Percentiles rank a stretch among this genome's conserved stretches.
phyloP scores from a whole-genome alignment of 2,797 vertebrate genomes.

The Poecilia picta region DNA sequence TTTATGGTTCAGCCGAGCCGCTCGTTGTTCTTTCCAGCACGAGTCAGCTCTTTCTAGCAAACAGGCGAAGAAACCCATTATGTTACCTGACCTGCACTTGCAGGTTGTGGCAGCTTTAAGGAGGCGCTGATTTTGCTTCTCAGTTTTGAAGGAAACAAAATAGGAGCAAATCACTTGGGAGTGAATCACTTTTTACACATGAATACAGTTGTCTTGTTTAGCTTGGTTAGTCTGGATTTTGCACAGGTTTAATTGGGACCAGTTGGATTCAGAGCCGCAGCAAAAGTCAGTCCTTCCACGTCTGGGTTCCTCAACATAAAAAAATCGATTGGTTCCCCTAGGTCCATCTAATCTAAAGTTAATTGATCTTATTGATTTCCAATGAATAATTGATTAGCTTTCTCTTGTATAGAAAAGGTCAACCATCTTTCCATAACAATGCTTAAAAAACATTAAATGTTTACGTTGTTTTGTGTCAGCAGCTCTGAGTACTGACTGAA shows the following conservation, averaged over 20 bases:
- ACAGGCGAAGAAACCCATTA: conserved; percentile 7
- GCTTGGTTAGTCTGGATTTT: not conserved
- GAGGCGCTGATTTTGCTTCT: not conserved
- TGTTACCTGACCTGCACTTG: conserved; percentile 7
- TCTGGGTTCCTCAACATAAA: not conserved
- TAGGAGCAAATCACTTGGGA: not conserved
- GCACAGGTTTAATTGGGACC: not conserved
- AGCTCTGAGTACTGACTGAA: too few relatives aligned
- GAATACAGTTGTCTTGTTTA: not conserved
- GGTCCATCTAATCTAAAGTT: too few relatives aligned
- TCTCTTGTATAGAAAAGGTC: too few relatives aligned
- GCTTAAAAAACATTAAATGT: too few relatives aligned
- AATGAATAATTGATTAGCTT: too few relatives aligned
- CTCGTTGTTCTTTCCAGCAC: conserved; percentile 12
- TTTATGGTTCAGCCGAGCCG: not conserved
- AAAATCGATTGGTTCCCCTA: not conserved
- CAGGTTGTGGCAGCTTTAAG: not conserved
- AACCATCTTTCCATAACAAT: too few relatives aligned
- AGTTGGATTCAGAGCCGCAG: not conserved
- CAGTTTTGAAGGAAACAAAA: not conserved
- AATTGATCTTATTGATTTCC: too few relatives aligned
- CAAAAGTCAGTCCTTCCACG: not conserved
- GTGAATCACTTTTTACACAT: not conserved
- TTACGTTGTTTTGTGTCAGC: too few relatives aligned
- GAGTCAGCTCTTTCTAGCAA: conserved; percentile 18